phyloP scores from a whole-genome alignment of 2,113 vertebrate species.

The Paedocypris sp. region DNA sequence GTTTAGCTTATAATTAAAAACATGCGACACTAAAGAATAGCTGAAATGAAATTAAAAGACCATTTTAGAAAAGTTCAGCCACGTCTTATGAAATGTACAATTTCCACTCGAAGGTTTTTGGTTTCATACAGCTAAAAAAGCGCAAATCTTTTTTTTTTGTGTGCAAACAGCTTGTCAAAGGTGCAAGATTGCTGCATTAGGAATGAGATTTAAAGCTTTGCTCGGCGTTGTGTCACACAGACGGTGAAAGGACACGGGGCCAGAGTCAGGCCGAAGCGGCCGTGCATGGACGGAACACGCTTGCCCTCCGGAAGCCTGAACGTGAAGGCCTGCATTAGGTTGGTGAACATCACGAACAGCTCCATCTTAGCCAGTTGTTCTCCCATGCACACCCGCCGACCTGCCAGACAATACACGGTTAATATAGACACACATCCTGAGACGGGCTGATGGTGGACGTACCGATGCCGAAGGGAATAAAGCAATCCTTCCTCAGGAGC shows the following conservation, averaged over 20 bases:
- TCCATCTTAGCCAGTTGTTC: constrained; percentile 97
- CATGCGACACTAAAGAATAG: too few relatives aligned
- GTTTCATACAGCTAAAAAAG: background rate
- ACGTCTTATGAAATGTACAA: too few relatives aligned
- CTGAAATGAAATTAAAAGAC: too few relatives aligned
- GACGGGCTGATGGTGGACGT: too few relatives aligned
- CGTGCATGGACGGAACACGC: constrained; percentile 64
- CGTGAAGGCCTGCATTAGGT: constrained; percentile 76
- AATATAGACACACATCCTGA: background rate
- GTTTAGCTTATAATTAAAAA: too few relatives aligned
- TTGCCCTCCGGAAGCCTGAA: constrained; percentile 68
- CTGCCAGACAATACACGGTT: constrained; percentile 44
- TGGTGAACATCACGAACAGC: constrained; percentile 78
- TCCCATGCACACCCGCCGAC: constrained; percentile 89
- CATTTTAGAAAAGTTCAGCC: too few relatives aligned
- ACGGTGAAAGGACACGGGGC: constrained; percentile 74
- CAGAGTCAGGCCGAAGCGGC: constrained; percentile 83
- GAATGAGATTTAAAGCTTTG: background rate
- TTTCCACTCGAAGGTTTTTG: too few relatives aligned
- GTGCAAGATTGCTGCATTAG: background rate
- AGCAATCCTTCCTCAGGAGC: constrained; percentile 74
- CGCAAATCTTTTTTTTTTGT: background rate
- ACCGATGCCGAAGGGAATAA: constrained; percentile 95
- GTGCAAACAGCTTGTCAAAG: background rate
- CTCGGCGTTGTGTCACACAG: constrained; percentile 42